Percentiles rank a stretch among this genome's conserved stretches.
Evolutionary conservation across 2,797 vertebrate species (phyloP).

Genomic region (Fundulus diaphanus): DNA sequence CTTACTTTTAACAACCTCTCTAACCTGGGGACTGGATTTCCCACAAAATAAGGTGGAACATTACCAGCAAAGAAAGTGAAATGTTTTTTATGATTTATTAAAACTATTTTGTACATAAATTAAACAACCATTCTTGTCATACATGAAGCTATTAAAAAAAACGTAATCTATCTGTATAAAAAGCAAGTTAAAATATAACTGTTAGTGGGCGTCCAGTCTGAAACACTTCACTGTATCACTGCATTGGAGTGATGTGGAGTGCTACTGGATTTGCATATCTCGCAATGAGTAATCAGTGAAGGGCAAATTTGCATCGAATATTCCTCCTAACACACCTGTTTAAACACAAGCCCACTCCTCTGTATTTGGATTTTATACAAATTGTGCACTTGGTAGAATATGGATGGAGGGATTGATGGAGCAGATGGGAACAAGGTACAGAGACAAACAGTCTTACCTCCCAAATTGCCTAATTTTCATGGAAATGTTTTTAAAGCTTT

Average conservation of each 20-base stretch:
- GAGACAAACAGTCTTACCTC: neutral
- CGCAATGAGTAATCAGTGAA: constrained; percentile 54
- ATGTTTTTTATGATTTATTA: neutral
- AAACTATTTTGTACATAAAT: neutral
- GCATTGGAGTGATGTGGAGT: constrained; percentile 48
- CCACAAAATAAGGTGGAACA: neutral
- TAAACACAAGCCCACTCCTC: constrained; percentile 48
- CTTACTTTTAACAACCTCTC: neutral
- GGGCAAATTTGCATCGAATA: constrained; percentile 78
- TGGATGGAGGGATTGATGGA: constrained; percentile 27
- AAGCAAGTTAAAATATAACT: constrained; percentile 52
- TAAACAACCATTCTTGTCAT: constrained; percentile 4
- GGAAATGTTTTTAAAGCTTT: neutral
- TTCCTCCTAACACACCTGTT: constrained; percentile 57
- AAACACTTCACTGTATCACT: constrained; percentile 51
- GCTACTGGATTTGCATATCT: constrained; percentile 76
- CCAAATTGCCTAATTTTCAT: neutral
- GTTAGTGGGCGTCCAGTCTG: constrained; percentile 31
- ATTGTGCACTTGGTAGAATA: constrained; percentile 54
- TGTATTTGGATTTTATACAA: constrained; percentile 50
- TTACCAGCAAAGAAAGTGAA: no score
- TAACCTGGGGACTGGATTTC: neutral
- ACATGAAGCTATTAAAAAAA: constrained; percentile 15
- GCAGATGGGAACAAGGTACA: constrained; percentile 31
- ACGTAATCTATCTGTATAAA: constrained; percentile 30